Base-by-base conservation (phyloP, 1,140 invertebrate species). In the Polypedilum pembai region DNA sequence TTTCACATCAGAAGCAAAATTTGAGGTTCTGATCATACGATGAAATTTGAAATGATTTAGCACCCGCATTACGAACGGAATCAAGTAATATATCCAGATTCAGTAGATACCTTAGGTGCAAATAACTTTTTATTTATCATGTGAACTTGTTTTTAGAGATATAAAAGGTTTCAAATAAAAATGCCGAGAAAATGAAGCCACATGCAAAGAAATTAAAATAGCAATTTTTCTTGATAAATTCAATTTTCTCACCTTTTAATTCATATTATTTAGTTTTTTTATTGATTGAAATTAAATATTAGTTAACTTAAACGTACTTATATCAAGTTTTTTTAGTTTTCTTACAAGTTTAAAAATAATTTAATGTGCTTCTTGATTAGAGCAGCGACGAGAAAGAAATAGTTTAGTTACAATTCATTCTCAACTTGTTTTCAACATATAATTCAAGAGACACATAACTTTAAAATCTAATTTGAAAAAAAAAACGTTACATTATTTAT, bases 51-150 rank as follows among this genome's bases (percentile, higher is more conserved):
- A 69, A 21, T 69, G 17, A 69, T 69, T 20, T 69, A 18, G 65
- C 65, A 69, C 65, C 65, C 12, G 65, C 8, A n/a, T 20, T 20
- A 69, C 65, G 65, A 69, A 69, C 65, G 65, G 10, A 69, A 69
- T 10, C 65, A 8, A 69, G 65, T 8, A 10, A 8, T 20, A 3
- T 12, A 69, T 10, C 65, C 12, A 20, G 65, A 21, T 7, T 20
- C 20, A 21, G 65, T 69, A 69, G 65, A 69, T 69, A 69, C 65
- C 65, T 20, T 18, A 18, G 18, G 65, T 69, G 65, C 65, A 21
- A 20, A 69, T 18, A 8, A 4, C 65, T 69, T 56, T n/a, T 56
- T 12, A 3, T 45, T 45, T 10, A 45, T 8, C 41, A 45, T 7
- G 8, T 45, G 12, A 15, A 15, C 3, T 4, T 12, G 4, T 12